Conservation (phyloP, 1,140 invertebrate genomes). For the Patella vulgata region DNA sequence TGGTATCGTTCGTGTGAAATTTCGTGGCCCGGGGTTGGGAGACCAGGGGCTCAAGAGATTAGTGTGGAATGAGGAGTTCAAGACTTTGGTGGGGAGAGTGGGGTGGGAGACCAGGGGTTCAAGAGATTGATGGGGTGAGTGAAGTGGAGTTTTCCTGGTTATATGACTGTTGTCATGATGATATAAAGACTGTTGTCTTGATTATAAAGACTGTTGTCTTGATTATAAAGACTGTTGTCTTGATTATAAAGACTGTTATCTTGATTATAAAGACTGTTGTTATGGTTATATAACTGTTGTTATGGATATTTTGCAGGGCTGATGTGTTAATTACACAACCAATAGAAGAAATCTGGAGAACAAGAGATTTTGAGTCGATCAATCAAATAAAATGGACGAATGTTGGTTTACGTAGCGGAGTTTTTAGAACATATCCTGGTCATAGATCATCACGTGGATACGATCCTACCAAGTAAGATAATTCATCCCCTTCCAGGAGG, state of each 20-base stretch:
- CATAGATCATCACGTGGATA: conserved; percentile 66
- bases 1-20: too few relatives aligned
- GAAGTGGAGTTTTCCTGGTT: conserved; percentile 1
- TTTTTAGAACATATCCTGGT: conserved; percentile 68
- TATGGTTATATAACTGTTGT: conserved; percentile 66
- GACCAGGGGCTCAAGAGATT: too few relatives aligned
- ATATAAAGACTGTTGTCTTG: too few relatives aligned
- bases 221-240: too few relatives aligned
- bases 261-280: conserved; percentile 62
- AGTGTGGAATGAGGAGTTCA: too few relatives aligned
- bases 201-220: too few relatives aligned
- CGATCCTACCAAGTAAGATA: conserved; percentile 64
- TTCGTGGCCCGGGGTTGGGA: too few relatives aligned
- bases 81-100: too few relatives aligned
- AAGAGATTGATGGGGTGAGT: background rate
- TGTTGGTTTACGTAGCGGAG: conserved; percentile 67
- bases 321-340: conserved; percentile 67
- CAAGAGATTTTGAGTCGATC: conserved; percentile 62
- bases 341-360: conserved; percentile 66
- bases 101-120: too few relatives aligned
- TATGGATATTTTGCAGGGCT: conserved; percentile 66
- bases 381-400: conserved; percentile 69
- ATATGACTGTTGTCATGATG: background rate
- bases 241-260: too few relatives aligned
- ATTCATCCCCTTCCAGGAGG: too few relatives aligned